A percentile compares a stretch with the other conserved stretches of the same genome.
phyloP scores from a whole-genome alignment of 2,113 vertebrate species.

The Acrocephalus arundinaceus region DNA sequence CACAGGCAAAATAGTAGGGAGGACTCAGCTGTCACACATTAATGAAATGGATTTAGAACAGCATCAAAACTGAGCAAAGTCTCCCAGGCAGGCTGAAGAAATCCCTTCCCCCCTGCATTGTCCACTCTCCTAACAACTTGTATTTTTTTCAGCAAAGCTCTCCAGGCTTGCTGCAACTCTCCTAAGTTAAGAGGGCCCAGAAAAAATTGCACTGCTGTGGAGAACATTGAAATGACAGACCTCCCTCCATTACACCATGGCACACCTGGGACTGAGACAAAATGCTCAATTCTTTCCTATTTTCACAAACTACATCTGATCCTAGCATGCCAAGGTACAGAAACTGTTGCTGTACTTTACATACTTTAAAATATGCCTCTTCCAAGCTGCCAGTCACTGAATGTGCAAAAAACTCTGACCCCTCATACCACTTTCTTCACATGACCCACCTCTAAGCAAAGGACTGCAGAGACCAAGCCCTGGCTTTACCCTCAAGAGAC shows the following conservation, averaged over 20 bases:
- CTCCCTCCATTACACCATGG: background rate
- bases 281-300: background rate
- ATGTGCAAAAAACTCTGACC: background rate
- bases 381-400: background rate
- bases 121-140: background rate
- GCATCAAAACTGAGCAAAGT: background rate
- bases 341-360: background rate
- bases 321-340: accelerated
- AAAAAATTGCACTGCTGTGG: background rate
- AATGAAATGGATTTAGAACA: background rate
- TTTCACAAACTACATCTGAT: background rate
- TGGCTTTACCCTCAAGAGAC: background rate
- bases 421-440: background rate
- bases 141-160: background rate
- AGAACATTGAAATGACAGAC: background rate
- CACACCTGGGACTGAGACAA: background rate
- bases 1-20: background rate
- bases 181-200: accelerated
- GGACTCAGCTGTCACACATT: background rate
- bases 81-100: background rate
- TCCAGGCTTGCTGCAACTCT: background rate
- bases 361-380: background rate
- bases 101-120: background rate
- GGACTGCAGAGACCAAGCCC: background rate
- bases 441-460: background rate